A percentile compares a stretch with the other conserved stretches of the same genome.
Evolutionary conservation across 2,113 vertebrate species (phyloP).

Genomic region (Lathamus discolor): DNA sequence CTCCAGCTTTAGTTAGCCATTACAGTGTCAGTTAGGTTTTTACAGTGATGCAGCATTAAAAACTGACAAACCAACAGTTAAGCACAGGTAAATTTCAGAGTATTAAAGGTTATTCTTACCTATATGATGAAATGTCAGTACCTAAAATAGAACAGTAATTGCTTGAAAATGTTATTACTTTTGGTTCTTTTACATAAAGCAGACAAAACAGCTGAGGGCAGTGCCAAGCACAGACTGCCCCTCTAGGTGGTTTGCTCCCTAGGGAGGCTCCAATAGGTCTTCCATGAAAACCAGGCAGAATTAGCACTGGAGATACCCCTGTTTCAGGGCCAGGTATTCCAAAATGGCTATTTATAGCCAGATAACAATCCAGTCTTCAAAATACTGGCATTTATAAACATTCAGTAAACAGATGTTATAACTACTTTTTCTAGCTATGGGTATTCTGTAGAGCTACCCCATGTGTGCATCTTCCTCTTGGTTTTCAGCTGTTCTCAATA

Average conservation of each 20-base stretch:
- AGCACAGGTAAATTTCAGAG: not conserved
- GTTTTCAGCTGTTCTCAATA: not conserved
- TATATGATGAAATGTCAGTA: not conserved
- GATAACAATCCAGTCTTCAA: not conserved
- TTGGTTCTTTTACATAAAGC: not conserved
- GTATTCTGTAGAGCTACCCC: not conserved
- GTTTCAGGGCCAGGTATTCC: not conserved
- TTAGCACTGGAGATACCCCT: not conserved
- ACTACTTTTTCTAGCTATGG: not conserved
- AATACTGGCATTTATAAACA: not conserved
- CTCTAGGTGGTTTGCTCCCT: accelerated
- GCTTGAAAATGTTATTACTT: not conserved
- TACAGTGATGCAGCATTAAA: not conserved
- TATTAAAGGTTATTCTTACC: not conserved
- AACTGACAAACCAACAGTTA: not conserved
- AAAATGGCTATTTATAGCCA: not conserved
- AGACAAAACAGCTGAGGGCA: not conserved
- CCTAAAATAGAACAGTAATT: not conserved
- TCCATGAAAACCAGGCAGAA: not conserved
- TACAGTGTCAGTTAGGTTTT: not conserved
- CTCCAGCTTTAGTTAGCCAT: not conserved
- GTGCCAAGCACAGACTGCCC: not conserved
- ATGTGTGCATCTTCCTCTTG: not conserved
- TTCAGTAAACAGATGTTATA: not conserved
- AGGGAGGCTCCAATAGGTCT: not conserved